Evolutionary conservation across 2,888 invertebrate species (phyloP), one percentile per base, ranked within the genome.

Genomic region (Desoria tigrina): DNA sequence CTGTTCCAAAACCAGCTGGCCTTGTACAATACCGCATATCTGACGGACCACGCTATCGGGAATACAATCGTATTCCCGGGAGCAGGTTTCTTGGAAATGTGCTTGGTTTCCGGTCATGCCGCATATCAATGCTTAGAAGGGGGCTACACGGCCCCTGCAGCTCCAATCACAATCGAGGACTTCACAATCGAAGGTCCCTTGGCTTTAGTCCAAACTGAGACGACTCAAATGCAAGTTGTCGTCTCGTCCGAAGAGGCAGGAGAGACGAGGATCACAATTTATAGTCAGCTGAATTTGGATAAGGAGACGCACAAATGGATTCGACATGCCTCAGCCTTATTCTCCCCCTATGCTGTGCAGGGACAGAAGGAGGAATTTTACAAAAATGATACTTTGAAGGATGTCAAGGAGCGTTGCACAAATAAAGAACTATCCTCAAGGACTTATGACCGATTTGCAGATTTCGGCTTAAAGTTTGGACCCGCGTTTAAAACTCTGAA

Each of bases 41-140:
- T 66, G 23, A 54, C 26, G 14, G 69, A 69, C 32, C 69, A 69
- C 27, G 64, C 32, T 2, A 55, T 69, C 1, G 69, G 69, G 23
- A 53, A 42, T 23, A 54, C 26, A 11, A 28, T 66, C 2, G 42
- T 69, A 1, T 66, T 66, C 42, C 65, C 65, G 2, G 63, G 64
- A 39, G 68, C 63, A 9, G 68, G 61, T 2, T 65, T 64, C 24
- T 23, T 68, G 2, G 68, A 68, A 53, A 61, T 69, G 62, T 50
- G 54, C 4, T 16, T 66, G 6, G 58, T 51, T 0, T 64, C 55
- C 1, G 69, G 64, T 14, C 49, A 66, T 39, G 45, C 58, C 4
- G 42, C 55, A 1, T 42, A 42, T 1, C 69, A 69, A 50, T 53
- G 61, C 2, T 45, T 56, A 1, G 32, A 45, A 9, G 59, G 59